phyloP scores from a whole-genome alignment of 2,113 vertebrate genomes.

The Microcebus jonahi region DNA sequence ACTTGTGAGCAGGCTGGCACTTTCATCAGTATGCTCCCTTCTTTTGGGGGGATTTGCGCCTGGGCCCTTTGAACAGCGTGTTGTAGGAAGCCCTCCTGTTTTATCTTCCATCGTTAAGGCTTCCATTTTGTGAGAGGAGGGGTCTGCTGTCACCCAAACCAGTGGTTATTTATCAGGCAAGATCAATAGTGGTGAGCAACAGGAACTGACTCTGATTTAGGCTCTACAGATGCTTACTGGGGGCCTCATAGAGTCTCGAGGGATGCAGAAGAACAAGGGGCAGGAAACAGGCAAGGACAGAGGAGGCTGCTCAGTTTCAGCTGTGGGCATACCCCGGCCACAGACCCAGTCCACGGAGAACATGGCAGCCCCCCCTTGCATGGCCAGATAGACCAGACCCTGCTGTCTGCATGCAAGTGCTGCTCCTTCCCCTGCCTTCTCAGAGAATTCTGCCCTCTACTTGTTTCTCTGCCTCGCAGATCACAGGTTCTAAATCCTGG shows the following conservation, averaged over 20 bases:
- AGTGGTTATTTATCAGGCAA: neutral
- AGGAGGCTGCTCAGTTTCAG: neutral
- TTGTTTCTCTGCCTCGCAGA: neutral
- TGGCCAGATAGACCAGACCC: neutral
- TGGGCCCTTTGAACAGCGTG: neutral
- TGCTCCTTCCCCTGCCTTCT: neutral
- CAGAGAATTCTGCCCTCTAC: neutral
- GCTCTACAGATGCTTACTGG: neutral
- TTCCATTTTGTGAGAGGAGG: neutral
- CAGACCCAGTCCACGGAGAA: neutral
- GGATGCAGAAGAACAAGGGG: neutral
- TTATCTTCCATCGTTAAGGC: neutral
- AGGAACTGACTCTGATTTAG: neutral
- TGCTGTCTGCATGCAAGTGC: neutral
- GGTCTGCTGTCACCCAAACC: neutral
- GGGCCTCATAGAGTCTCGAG: neutral
- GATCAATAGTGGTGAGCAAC: neutral
- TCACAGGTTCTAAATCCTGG: neutral
- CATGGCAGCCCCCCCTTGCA: accelerated
- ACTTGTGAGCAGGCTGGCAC: neutral
- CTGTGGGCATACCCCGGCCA: neutral
- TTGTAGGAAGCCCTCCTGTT: neutral
- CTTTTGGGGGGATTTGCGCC: neutral
- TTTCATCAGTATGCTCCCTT: neutral
- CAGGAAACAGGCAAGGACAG: neutral